phyloP scores from a whole-genome alignment of 2,888 invertebrate species.

The Plutella xylostella region DNA sequence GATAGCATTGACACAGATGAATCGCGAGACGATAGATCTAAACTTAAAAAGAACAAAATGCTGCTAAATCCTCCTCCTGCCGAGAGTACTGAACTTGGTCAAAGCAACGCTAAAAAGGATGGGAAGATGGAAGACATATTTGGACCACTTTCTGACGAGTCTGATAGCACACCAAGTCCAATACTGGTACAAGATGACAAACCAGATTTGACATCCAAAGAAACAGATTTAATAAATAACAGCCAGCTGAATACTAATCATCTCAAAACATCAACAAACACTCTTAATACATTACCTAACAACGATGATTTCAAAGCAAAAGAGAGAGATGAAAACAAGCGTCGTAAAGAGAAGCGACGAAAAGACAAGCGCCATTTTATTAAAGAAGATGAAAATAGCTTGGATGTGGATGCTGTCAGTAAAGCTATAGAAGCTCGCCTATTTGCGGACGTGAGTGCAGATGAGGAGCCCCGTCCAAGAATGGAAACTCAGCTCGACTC shows the following conservation, averaged over 20 bases:
- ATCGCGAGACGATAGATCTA: conserved; percentile 65
- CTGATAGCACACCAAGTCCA: conserved; percentile 39
- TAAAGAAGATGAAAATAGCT: conserved; percentile 81
- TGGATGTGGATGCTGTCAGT: conserved; percentile 84
- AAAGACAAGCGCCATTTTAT: conserved; percentile 70
- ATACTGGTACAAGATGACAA: conserved; percentile 31
- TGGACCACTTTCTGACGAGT: conserved; percentile 85
- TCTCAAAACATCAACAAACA: conserved; percentile 20
- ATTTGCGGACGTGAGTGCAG: conserved; percentile 73
- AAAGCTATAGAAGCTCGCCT: conserved; percentile 85
- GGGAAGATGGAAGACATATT: conserved; percentile 91
- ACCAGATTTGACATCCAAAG: conserved; percentile 32
- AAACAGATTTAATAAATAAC: conserved; percentile 22
- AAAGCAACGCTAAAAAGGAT: conserved; percentile 69
- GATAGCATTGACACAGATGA: conserved; percentile 61
- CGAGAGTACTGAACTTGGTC: conserved; percentile 29
- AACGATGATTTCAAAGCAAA: conserved; percentile 39
- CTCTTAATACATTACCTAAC: no score
- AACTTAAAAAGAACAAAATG: conserved; percentile 70
- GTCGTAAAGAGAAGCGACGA: conserved; percentile 73
- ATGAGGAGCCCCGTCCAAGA: conserved; percentile 48
- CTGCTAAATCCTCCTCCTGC: conserved; percentile 36
- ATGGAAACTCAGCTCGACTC: conserved; percentile 34
- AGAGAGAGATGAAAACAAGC: conserved; percentile 66
- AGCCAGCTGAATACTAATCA: not conserved